phyloP scores from a whole-genome alignment of 2,113 vertebrate species.

The Pyrgilauda ruficollis region DNA sequence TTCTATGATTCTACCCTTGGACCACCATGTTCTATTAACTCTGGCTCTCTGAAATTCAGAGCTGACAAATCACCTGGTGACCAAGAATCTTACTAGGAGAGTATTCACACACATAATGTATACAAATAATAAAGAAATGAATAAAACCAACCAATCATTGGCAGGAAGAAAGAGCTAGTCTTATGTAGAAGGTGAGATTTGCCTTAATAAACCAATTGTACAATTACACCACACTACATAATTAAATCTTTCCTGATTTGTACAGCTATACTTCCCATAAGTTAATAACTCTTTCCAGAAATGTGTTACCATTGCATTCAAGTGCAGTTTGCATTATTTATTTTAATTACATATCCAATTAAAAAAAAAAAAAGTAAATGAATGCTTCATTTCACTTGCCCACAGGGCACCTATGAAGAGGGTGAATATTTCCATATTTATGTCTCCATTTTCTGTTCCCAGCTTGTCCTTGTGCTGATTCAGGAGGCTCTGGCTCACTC shows the following conservation, averaged over 20 bases:
- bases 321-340: neutral
- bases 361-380: neutral
- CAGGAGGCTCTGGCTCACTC: neutral
- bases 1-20: neutral
- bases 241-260: neutral
- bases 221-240: neutral
- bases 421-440: neutral
- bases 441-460: neutral
- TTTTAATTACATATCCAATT: neutral
- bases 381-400: neutral
- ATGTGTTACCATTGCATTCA: neutral
- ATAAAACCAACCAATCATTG: neutral
- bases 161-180: neutral
- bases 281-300: neutral
- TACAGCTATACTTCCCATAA: neutral
- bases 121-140: neutral
- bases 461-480: neutral
- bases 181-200: neutral
- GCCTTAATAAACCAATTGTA: neutral
- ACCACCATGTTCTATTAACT: neutral
- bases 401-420: neutral
- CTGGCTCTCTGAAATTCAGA: neutral
- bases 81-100: neutral
- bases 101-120: too few species aligned
- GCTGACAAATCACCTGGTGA: neutral